Evolutionary conservation across 2,113 vertebrate genomes (phyloP).

Genomic region (Ahaetulla prasina): DNA sequence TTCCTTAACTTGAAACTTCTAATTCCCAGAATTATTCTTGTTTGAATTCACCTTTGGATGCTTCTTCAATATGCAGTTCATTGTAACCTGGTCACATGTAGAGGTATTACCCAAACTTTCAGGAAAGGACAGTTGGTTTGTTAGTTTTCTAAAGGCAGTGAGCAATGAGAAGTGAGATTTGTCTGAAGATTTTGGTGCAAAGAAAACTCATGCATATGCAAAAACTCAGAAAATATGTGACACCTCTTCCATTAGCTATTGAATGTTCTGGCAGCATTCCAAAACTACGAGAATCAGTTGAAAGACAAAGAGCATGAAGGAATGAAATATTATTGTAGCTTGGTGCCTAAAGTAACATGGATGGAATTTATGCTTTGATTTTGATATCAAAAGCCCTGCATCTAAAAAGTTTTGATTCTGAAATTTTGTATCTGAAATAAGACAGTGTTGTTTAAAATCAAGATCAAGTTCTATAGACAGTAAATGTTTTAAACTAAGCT

Average conservation of each 20-base stretch:
- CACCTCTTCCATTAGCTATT: not conserved
- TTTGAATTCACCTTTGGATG: not conserved
- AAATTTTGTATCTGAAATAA: not conserved
- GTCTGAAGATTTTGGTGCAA: not conserved
- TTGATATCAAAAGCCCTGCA: not conserved
- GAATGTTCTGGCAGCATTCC: not conserved
- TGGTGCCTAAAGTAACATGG: not conserved
- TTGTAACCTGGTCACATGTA: not conserved
- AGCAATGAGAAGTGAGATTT: not conserved
- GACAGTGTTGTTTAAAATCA: not conserved
- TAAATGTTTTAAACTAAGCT: not conserved
- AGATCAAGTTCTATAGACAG: not conserved
- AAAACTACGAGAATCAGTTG: not conserved
- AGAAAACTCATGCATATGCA: not conserved
- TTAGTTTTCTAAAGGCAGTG: not conserved
- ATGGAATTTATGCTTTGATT: not conserved
- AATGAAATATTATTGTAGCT: not conserved
- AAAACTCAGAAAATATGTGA: not conserved
- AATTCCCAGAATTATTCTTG: not conserved
- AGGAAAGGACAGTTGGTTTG: not conserved
- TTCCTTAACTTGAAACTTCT: not conserved
- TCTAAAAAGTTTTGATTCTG: not conserved
- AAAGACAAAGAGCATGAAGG: not conserved
- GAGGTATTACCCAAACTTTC: not conserved
- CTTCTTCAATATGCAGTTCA: not conserved